Evolutionary conservation across 2,888 invertebrate genomes (phyloP).

Genomic region (Lasioglossum calceatum): DNA sequence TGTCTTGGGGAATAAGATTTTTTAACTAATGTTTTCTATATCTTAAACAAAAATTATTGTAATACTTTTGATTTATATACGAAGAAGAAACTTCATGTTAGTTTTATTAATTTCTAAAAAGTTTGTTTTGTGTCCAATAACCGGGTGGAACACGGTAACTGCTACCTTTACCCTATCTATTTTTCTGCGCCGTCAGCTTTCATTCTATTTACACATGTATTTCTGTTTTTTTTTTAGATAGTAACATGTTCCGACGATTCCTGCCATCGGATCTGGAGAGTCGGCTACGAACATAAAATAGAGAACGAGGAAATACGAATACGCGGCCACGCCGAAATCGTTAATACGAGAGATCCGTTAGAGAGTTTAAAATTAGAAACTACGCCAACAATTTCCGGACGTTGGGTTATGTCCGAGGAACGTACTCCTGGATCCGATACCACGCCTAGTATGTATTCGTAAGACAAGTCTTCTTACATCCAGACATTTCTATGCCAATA

Average conservation of each 20-base stretch:
- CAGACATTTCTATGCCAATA: not conserved
- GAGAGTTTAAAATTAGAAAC: slow-evolving; percentile 74
- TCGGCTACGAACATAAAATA: slow-evolving; percentile 86
- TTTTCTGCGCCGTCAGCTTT: not conserved
- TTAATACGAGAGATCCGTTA: slow-evolving; percentile 71
- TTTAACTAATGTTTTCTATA: too few species aligned
- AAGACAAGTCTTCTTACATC: not conserved
- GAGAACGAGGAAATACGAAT: slow-evolving; percentile 82
- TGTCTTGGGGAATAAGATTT: too few species aligned
- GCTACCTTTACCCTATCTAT: too few species aligned
- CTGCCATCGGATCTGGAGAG: slow-evolving; percentile 90
- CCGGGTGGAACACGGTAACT: too few species aligned
- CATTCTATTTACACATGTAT: not conserved
- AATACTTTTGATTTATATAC: too few species aligned
- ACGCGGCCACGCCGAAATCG: slow-evolving; percentile 85
- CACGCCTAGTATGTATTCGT: slow-evolving; percentile 64
- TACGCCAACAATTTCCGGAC: slow-evolving; percentile 76
- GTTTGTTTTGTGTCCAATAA: too few species aligned
- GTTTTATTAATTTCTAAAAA: too few species aligned
- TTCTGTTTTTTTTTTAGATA: slow-evolving; percentile 60
- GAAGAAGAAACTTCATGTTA: too few species aligned
- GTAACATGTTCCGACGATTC: slow-evolving; percentile 94
- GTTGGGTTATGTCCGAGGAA: slow-evolving; percentile 67
- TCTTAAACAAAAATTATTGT: too few species aligned
- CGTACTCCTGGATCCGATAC: slow-evolving; percentile 74